Evolutionary conservation across 2,113 vertebrate genomes (phyloP).

Genomic region (Eudyptes chrysolophus): DNA sequence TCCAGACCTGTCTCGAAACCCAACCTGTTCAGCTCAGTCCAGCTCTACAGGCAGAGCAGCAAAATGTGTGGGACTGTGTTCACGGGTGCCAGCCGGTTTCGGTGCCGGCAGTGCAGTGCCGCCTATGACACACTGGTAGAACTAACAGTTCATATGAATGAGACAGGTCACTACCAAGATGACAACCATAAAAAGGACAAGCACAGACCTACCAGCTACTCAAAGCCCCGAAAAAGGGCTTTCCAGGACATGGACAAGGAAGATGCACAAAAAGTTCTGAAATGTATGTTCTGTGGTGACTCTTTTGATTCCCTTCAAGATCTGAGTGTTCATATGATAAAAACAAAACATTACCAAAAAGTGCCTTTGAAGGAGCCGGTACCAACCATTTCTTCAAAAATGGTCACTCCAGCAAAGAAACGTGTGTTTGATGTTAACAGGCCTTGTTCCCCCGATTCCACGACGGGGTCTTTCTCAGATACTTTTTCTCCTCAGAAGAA

Average conservation of each 20-base stretch:
- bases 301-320: slow-evolving; percentile 98
- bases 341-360: slow-evolving; percentile 99
- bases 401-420: slow-evolving; percentile 92
- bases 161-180: slow-evolving; percentile 96
- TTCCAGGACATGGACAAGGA: slow-evolving; percentile 97
- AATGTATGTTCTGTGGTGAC: slow-evolving; percentile 98
- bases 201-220: slow-evolving; percentile 86
- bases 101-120: slow-evolving; percentile 94
- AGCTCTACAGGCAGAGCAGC: slow-evolving; percentile 92
- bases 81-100: slow-evolving; percentile 94
- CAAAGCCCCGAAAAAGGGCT: slow-evolving; percentile 91
- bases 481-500: slow-evolving; percentile 83
- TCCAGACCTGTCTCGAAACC: slow-evolving; percentile 87
- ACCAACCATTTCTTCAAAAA: slow-evolving; percentile 91
- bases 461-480: slow-evolving; percentile 86
- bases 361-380: slow-evolving; percentile 99
- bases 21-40: slow-evolving; percentile 96
- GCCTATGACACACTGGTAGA: slow-evolving; percentile 97
- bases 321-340: slow-evolving; percentile 98
- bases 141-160: slow-evolving; percentile 96
- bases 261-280: slow-evolving; percentile 96
- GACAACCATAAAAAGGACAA: slow-evolving; percentile 94
- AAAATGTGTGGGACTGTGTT: slow-evolving; percentile 90
- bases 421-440: slow-evolving; percentile 90
- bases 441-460: slow-evolving; percentile 95